These are phyloP conservation scores for Pithys albifrons DNA, from an alignment of 2,113 vertebrate genomes.

Conservation along the genomic window DNA sequence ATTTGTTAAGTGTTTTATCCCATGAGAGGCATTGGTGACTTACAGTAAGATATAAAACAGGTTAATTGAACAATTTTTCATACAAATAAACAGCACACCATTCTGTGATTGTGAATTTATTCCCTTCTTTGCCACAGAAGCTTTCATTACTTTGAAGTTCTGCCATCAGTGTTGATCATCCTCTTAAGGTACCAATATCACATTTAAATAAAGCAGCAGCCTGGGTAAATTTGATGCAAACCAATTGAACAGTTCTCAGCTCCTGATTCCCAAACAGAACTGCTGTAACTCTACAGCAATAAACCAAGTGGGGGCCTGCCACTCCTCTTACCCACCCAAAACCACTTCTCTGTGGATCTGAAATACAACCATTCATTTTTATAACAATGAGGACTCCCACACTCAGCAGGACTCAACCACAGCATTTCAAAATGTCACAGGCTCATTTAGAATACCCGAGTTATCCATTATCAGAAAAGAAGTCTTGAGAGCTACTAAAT, in stretches of 20 bases:
- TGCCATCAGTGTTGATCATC: not conserved
- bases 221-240: not conserved
- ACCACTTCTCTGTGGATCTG: not conserved
- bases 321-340: not conserved
- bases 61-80: not conserved
- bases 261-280: not conserved
- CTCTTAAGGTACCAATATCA: not conserved
- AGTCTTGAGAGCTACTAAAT: not conserved
- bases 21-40: not conserved
- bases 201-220: not conserved
- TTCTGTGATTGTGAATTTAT: not conserved
- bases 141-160: not conserved
- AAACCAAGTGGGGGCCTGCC: not conserved
- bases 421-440: not conserved
- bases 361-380: not conserved
- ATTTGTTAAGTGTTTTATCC: not conserved
- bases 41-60: not conserved
- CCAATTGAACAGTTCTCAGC: not conserved
- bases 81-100: not conserved
- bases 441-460: not conserved
- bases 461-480: not conserved
- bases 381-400: not conserved
- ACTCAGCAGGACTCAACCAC: not conserved
- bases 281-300: not conserved
- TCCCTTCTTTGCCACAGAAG: not conserved